Evolutionary conservation across 1,140 invertebrate genomes (phyloP).

Genomic region (Eubasilissa regina): DNA sequence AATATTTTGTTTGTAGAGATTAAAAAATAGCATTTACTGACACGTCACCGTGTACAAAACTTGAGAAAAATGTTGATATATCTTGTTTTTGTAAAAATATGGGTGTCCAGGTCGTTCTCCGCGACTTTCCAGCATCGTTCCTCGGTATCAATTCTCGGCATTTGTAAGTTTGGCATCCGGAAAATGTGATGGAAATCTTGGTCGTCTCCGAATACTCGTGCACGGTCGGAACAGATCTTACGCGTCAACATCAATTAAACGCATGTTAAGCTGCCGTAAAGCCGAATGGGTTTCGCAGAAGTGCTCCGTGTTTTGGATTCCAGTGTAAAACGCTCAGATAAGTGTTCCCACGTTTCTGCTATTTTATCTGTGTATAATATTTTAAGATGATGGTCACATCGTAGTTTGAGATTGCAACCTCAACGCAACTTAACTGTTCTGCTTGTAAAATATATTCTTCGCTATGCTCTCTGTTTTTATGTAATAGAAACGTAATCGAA

Average conservation of each 20-base stretch:
- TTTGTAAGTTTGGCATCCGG: not conserved
- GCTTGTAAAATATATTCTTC: not conserved
- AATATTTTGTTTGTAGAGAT: too few relatives aligned
- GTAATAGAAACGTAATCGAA: too few relatives aligned
- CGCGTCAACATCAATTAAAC: constrained; percentile 19
- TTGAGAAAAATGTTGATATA: too few relatives aligned
- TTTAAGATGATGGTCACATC: not conserved
- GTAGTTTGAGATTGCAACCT: not conserved
- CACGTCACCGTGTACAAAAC: too few relatives aligned
- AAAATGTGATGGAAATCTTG: constrained; percentile 8
- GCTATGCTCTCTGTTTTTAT: not conserved
- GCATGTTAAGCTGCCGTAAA: constrained; percentile 23
- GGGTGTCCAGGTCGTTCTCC: not conserved
- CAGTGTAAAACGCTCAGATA: constrained; percentile 6
- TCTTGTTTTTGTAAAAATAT: not conserved
- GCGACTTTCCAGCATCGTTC: too few relatives aligned
- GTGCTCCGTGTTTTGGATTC: not conserved
- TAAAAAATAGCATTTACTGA: too few relatives aligned
- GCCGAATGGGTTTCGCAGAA: constrained; percentile 8
- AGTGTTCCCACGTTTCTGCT: constrained; percentile 24
- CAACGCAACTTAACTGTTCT: not conserved
- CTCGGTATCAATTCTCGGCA: not conserved
- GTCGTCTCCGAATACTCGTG: not conserved
- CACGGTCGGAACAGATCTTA: constrained; percentile 1
- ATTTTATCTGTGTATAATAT: constrained; percentile 13